Evolutionary conservation across 2,888 invertebrate genomes (phyloP).

Genomic region (Lepidochrysops patricia): DNA sequence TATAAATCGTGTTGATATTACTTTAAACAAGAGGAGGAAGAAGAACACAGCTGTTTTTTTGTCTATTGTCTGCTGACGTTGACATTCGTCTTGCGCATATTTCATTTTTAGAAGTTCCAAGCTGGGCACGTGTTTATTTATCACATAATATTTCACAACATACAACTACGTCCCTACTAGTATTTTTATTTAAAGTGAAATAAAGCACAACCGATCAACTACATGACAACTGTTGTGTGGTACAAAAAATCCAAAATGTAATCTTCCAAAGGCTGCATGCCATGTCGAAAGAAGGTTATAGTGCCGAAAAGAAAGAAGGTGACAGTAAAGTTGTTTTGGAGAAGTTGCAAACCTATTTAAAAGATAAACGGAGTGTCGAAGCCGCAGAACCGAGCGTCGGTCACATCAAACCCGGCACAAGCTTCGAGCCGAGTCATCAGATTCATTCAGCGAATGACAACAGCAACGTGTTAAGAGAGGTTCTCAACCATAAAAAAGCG

Average conservation of each 20-base stretch:
- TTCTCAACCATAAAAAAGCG: conserved; percentile 64
- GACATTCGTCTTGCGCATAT: conserved; percentile 22
- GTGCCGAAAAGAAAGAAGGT: conserved; percentile 62
- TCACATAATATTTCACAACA: neutral
- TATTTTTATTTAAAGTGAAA: neutral
- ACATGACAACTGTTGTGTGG: neutral
- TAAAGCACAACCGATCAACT: neutral
- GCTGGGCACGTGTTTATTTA: conserved; percentile 37
- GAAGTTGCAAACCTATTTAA: conserved; percentile 61
- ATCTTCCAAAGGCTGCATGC: conserved; percentile 25
- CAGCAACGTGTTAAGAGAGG: conserved; percentile 58
- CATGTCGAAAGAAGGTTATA: conserved; percentile 71
- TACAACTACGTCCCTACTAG: conserved; percentile 8
- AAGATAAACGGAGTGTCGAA: conserved; percentile 62
- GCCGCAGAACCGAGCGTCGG: conserved; percentile 38
- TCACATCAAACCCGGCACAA: conserved; percentile 57
- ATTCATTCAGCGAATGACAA: conserved; percentile 46
- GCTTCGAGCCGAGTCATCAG: conserved; percentile 43
- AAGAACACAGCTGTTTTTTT: neutral
- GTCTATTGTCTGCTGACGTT: neutral
- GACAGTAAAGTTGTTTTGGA: conserved; percentile 68
- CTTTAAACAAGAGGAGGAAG: neutral
- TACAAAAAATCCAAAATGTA: conserved; percentile 10
- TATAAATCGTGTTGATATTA: neutral
- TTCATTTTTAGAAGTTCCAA: conserved; percentile 18